phyloP scores from a whole-genome alignment of 2,797 vertebrate genomes.

The Mormyrops attenuatus region DNA sequence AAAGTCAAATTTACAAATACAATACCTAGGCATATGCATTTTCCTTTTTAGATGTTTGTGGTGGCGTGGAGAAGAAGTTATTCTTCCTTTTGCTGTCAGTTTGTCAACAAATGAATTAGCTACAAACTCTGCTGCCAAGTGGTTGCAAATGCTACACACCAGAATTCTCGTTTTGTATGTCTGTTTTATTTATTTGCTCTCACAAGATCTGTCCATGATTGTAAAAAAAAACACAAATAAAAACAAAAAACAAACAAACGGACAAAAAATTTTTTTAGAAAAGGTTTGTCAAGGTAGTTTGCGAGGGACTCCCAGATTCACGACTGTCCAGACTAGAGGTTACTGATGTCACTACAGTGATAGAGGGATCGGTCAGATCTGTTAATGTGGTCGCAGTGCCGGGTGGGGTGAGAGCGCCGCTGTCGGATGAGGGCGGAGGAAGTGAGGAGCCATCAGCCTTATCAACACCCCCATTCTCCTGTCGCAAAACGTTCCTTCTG shows the following conservation, averaged over 20 bases:
- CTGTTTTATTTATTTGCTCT: slow-evolving; percentile 47
- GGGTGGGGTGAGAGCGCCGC: slow-evolving; percentile 92
- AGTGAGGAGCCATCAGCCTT: slow-evolving; percentile 97
- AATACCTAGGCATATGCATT: neutral
- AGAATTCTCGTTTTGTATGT: slow-evolving; percentile 41
- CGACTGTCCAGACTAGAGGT: slow-evolving; percentile 99
- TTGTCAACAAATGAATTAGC: slow-evolving; percentile 39
- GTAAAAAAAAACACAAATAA: slow-evolving; percentile 33
- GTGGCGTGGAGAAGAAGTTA: slow-evolving; percentile 32
- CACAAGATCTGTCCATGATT: slow-evolving; percentile 73
- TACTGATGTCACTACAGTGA: slow-evolving; percentile 96
- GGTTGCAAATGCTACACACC: slow-evolving; percentile 84
- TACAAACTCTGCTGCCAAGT: slow-evolving; percentile 76
- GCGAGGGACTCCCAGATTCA: slow-evolving; percentile 96
- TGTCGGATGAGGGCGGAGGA: slow-evolving; percentile 93
- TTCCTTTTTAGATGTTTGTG: slow-evolving; percentile 41
- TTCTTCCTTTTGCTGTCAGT: slow-evolving; percentile 36
- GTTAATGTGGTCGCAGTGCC: slow-evolving; percentile 98
- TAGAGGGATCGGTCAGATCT: slow-evolving; percentile 98
- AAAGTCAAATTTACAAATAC: slow-evolving; percentile 49
- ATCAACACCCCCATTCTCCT: slow-evolving; percentile 99
- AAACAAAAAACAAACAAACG: neutral
- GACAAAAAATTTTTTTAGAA: slow-evolving; percentile 79
- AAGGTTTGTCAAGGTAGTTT: slow-evolving; percentile 99
- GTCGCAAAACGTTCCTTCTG: slow-evolving; percentile 99